A percentile compares a stretch with the other conserved stretches of the same genome.
Conservation (phyloP, 2,888 invertebrate genomes). For the Drosophila multiciliata region DNA sequence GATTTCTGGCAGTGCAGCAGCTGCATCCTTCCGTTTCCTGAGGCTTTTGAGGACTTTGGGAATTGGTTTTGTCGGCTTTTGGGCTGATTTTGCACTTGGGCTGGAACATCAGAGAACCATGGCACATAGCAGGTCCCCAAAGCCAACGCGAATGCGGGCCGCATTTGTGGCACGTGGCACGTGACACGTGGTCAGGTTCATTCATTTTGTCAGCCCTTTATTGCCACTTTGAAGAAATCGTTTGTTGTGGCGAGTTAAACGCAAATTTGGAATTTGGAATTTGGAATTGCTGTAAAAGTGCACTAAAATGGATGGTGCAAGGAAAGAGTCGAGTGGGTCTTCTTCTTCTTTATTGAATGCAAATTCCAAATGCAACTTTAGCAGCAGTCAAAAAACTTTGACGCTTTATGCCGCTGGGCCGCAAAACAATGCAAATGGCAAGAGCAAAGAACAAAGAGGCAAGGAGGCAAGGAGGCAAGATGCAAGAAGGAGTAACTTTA, state of each 20-base stretch:
- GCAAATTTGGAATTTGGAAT: slow-evolving; percentile 36
- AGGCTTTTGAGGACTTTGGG: background rate
- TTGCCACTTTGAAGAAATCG: slow-evolving; percentile 37
- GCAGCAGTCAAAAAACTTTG: slow-evolving; percentile 41
- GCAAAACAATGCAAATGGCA: slow-evolving; percentile 50
- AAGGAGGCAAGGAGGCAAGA: background rate
- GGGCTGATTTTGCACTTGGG: slow-evolving; percentile 52
- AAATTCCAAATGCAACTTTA: slow-evolving; percentile 56
- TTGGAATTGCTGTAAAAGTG: slow-evolving; percentile 27
- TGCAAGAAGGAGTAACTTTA: slow-evolving; percentile 40
- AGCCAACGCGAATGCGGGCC: slow-evolving; percentile 15
- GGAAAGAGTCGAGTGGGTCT: background rate
- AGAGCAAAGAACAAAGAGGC: background rate
- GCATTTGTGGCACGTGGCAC: slow-evolving; percentile 33
- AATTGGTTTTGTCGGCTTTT: slow-evolving; percentile 26
- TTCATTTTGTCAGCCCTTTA: slow-evolving; percentile 41
- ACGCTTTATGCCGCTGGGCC: slow-evolving; percentile 43
- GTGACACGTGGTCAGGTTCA: slow-evolving; percentile 29
- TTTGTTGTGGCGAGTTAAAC: slow-evolving; percentile 9
- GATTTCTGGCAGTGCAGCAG: slow-evolving; percentile 11
- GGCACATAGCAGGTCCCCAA: background rate
- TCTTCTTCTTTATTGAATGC: slow-evolving; percentile 47
- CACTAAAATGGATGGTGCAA: background rate
- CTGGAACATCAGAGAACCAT: slow-evolving; percentile 2
- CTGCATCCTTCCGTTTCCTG: slow-evolving; percentile 37